Percentiles rank a stretch among this genome's conserved stretches.
phyloP scores from a whole-genome alignment of 92 coral and sea anemone genomes.

The Phenganax stokvisi region DNA sequence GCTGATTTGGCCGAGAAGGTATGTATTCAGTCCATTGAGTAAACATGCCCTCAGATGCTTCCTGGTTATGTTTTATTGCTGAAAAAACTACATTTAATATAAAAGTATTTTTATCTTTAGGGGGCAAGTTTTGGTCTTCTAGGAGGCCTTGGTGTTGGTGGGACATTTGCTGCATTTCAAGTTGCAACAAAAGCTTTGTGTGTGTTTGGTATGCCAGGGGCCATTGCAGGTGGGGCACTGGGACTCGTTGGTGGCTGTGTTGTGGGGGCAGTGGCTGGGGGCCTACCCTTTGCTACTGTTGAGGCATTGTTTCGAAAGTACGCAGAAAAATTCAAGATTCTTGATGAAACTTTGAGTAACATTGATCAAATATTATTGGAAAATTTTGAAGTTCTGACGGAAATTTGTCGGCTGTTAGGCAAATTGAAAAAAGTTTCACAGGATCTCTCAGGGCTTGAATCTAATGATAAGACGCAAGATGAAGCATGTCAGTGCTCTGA shows the following conservation, averaged over 20 bases:
- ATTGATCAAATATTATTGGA: constrained; percentile 18
- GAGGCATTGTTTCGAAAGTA: constrained; percentile 35
- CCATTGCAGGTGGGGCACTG: constrained; percentile 32
- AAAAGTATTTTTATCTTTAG: not conserved
- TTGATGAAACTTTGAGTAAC: constrained; percentile 24
- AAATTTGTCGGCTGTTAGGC: constrained; percentile 32
- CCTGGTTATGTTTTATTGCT: not conserved
- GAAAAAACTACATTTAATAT: not conserved
- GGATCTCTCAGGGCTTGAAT: not conserved
- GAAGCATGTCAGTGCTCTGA: not conserved
- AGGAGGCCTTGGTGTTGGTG: constrained; percentile 36
- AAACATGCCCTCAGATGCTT: no score
- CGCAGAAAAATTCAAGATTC: constrained; percentile 30
- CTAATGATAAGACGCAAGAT: not conserved
- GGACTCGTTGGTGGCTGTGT: constrained; percentile 38
- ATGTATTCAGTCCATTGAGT: not conserved
- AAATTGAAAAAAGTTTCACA: constrained; percentile 6
- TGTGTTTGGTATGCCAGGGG: constrained; percentile 36
- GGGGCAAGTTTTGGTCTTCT: constrained; percentile 34
- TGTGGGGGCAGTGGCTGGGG: constrained; percentile 29
- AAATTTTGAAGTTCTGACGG: constrained; percentile 35
- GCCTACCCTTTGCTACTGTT: constrained; percentile 26
- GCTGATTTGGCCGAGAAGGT: constrained; percentile 43
- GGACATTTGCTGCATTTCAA: constrained; percentile 37
- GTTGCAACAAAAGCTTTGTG: constrained; percentile 33